Conservation (phyloP, 1,140 invertebrate genomes). For the Trichoplusia ni region DNA sequence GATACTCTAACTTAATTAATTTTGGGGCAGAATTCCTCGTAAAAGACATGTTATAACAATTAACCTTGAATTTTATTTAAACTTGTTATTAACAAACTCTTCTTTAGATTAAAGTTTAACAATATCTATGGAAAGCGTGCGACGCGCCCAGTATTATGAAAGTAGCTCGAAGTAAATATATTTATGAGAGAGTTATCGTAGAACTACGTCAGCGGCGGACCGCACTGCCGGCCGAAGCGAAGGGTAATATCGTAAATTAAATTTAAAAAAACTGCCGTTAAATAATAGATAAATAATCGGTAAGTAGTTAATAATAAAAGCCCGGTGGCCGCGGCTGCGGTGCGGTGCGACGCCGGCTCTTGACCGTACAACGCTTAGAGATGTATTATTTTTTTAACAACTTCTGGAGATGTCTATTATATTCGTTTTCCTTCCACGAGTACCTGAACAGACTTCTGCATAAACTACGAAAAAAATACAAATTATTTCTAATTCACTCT, state of each 20-base stretch:
- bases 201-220: not conserved
- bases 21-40: constrained; percentile 74
- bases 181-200: constrained; percentile 8
- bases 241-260: not conserved
- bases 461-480: constrained; percentile 41
- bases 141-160: constrained; percentile 57
- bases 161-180: constrained; percentile 28
- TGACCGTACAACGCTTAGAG: constrained; percentile 15
- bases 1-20: constrained; percentile 60
- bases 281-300: not conserved
- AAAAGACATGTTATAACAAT: constrained; percentile 71
- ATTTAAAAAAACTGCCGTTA: not conserved
- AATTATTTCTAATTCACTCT: constrained; percentile 7
- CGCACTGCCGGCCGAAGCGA: not conserved
- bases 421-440: constrained; percentile 61
- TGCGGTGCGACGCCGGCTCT: not conserved
- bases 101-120: constrained; percentile 56
- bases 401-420: constrained; percentile 44
- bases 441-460: constrained; percentile 64
- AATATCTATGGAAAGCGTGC: constrained; percentile 43
- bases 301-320: not conserved
- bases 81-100: constrained; percentile 54
- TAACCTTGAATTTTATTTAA: constrained; percentile 34
- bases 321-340: not conserved
- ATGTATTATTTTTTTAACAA: constrained; percentile 38